phyloP scores from a whole-genome alignment of 2,797 vertebrate species.

The Crax fasciolata region DNA sequence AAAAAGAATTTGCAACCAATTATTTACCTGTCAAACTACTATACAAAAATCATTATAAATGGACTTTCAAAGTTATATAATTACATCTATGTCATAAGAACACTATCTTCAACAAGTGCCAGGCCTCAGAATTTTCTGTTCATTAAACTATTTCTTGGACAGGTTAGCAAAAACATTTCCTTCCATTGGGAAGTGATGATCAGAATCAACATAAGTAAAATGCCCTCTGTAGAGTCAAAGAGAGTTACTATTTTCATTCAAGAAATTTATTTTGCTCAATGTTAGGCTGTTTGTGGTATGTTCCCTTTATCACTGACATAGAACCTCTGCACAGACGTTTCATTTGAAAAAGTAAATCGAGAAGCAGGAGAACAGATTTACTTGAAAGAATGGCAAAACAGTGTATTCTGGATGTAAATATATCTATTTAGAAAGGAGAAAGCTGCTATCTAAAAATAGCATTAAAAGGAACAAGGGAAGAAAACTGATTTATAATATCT shows the following conservation, averaged over 20 bases:
- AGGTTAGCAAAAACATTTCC: neutral
- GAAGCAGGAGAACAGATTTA: neutral
- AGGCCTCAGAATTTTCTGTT: neutral
- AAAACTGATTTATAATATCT: neutral
- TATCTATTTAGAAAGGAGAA: neutral
- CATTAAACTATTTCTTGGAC: neutral
- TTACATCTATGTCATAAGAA: neutral
- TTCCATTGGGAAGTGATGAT: neutral
- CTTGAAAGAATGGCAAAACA: neutral
- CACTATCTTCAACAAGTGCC: neutral
- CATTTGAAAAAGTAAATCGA: neutral
- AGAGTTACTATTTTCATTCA: neutral
- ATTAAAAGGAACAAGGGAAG: neutral
- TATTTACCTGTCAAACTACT: neutral
- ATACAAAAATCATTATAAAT: neutral
- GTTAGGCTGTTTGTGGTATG: neutral
- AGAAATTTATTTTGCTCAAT: neutral
- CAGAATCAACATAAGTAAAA: neutral
- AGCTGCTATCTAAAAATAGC: neutral
- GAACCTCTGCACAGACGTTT: neutral
- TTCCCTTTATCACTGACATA: neutral
- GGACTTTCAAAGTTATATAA: neutral
- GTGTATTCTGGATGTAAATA: neutral
- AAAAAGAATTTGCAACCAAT: neutral
- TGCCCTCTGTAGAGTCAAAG: neutral